These are phyloP conservation scores for Drosophila anomalata DNA, from an alignment of 2,888 invertebrate genomes.

Conservation along the genomic window DNA sequence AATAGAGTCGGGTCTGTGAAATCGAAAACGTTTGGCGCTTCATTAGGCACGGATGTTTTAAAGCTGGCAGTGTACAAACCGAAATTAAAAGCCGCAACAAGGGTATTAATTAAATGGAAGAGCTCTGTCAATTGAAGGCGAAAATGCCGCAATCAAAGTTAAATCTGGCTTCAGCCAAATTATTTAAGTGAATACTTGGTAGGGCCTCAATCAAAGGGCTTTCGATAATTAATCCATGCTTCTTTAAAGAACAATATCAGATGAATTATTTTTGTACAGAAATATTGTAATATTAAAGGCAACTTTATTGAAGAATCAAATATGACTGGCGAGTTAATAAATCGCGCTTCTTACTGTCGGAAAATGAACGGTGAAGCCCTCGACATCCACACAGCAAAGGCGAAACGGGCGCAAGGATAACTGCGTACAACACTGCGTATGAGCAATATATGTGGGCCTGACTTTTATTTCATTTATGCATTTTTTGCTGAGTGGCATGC, in stretches of 20 bases:
- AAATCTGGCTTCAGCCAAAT: neutral
- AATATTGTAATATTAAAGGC: neutral
- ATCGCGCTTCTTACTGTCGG: conserved; percentile 56
- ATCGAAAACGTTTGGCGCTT: conserved; percentile 74
- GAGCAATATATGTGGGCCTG: conserved; percentile 55
- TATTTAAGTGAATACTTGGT: neutral
- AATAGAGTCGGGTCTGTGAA: conserved; percentile 47
- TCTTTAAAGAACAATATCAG: neutral
- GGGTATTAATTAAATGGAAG: conserved; percentile 71
- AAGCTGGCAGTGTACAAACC: conserved; percentile 40
- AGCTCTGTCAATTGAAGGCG: conserved; percentile 10
- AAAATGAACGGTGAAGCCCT: conserved; percentile 44
- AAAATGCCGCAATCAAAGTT: neutral
- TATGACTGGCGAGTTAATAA: conserved; percentile 37
- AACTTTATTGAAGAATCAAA: conserved; percentile 31
- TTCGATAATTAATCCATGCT: neutral
- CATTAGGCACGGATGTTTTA: conserved; percentile 72
- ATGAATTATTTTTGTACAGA: neutral
- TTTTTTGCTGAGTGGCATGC: conserved; percentile 54
- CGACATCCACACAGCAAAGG: conserved; percentile 22
- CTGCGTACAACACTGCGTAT: conserved; percentile 74
- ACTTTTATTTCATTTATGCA: conserved; percentile 41
- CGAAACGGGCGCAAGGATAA: conserved; percentile 73
- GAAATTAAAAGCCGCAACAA: conserved; percentile 49
- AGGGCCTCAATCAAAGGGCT: neutral